phyloP scores from a whole-genome alignment of 92 coral and sea anemone species.

The Parazoanthus swiftii region DNA sequence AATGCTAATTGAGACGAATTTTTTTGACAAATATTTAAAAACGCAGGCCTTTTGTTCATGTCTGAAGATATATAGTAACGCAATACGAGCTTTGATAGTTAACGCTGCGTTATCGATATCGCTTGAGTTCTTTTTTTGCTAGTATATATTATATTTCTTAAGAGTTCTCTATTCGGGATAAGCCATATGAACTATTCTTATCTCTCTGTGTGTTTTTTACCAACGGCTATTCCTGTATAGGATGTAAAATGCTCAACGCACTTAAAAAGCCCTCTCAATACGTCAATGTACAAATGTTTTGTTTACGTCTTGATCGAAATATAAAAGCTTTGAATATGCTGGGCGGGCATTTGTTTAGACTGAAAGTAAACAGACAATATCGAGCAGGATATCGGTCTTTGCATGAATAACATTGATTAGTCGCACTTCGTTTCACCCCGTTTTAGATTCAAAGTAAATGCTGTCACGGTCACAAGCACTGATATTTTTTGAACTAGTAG shows the following conservation, averaged over 20 bases:
- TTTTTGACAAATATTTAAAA: too few species aligned
- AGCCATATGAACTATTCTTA: too few species aligned
- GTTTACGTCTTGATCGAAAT: constrained; percentile 18
- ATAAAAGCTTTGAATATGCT: not conserved
- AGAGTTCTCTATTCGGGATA: too few species aligned
- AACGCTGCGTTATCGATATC: not conserved
- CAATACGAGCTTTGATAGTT: not conserved
- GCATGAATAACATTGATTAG: constrained; percentile 29
- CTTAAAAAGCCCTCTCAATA: not conserved
- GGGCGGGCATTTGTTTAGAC: constrained; percentile 41
- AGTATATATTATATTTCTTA: not conserved
- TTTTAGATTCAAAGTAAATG: not conserved
- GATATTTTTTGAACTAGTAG: not conserved
- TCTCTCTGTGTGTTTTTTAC: not conserved
- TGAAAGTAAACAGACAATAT: constrained; percentile 36
- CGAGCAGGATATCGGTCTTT: constrained; percentile 18
- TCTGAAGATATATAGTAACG: not conserved
- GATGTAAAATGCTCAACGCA: not conserved
- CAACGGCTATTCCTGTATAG: not conserved
- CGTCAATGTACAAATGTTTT: constrained; percentile 2
- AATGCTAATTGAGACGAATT: not conserved
- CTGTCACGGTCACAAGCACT: not conserved
- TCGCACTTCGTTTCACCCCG: constrained; percentile 13
- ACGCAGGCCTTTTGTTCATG: too few species aligned
- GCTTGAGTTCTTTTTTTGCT: not conserved